A percentile compares a stretch with the other conserved stretches of the same genome.
Conservation (phyloP, 2,113 vertebrate genomes). For the Heterocephalus glaber region DNA sequence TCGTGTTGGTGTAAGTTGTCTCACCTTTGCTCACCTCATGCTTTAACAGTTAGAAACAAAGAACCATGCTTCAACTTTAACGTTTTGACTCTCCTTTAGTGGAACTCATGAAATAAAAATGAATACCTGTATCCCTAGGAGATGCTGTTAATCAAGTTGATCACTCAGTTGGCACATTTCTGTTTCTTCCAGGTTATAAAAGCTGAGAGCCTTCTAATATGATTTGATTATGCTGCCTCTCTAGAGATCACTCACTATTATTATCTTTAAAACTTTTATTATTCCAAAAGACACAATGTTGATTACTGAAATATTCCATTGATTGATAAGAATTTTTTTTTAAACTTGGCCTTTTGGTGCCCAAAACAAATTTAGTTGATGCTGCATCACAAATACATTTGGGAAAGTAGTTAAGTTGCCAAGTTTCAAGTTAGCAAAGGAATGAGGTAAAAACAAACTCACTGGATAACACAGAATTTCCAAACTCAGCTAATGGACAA, state of each 20-base stretch:
- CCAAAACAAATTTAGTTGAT: slow-evolving; percentile 64
- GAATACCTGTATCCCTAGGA: background rate
- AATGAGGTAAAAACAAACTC: slow-evolving; percentile 78
- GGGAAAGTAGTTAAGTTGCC: slow-evolving; percentile 78
- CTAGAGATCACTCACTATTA: slow-evolving; percentile 27
- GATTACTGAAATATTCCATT: slow-evolving; percentile 57
- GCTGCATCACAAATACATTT: slow-evolving; percentile 68
- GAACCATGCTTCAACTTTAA: background rate
- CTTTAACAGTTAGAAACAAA: slow-evolving; percentile 38
- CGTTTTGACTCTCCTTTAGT: slow-evolving; percentile 13
- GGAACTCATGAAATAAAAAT: slow-evolving; percentile 59
- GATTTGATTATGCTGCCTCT: slow-evolving; percentile 45
- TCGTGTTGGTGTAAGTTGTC: background rate
- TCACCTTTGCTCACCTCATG: background rate
- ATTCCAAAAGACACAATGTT: background rate
- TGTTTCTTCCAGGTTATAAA: background rate
- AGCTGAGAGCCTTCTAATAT: slow-evolving; percentile 39
- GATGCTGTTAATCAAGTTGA: slow-evolving; percentile 6
- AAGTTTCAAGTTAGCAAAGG: slow-evolving; percentile 76
- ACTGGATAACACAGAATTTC: slow-evolving; percentile 78
- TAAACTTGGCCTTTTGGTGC: slow-evolving; percentile 38
- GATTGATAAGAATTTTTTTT: slow-evolving; percentile 42
- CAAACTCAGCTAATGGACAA: slow-evolving; percentile 79
- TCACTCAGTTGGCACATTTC: slow-evolving; percentile 33
- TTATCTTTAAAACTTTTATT: slow-evolving; percentile 39